phyloP scores from a whole-genome alignment of 1,140 invertebrate species.

The Cotesia vestalis region DNA sequence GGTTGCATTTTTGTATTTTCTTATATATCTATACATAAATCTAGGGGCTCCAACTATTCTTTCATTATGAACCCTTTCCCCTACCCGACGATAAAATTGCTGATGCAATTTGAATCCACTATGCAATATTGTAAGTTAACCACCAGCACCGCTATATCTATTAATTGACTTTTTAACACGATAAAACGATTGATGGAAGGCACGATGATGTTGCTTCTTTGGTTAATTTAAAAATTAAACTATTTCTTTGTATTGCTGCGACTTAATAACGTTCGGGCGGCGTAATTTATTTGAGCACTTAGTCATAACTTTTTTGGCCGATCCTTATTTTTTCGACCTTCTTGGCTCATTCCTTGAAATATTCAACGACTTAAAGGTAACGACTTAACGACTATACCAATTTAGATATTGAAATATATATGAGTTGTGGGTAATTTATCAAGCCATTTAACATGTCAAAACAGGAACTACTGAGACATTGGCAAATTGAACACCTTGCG shows the following conservation, averaged over 20 bases:
- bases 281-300: too few species aligned
- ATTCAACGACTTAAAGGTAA: too few species aligned
- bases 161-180: conserved; percentile 21
- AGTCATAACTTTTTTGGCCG: too few species aligned
- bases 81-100: not conserved
- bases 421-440: not conserved
- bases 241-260: not conserved
- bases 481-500: conserved; percentile 41
- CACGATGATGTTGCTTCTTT: not conserved
- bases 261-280: not conserved
- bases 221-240: not conserved
- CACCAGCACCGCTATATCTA: not conserved
- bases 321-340: too few species aligned
- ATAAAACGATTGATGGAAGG: not conserved
- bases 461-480: conserved; percentile 23
- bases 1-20: conserved; percentile 41
- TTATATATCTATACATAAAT: conserved; percentile 35
- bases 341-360: too few species aligned
- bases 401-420: conserved; percentile 19
- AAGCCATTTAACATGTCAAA: conserved; percentile 12
- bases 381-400: conserved; percentile 13
- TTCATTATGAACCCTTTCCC: conserved; percentile 42
- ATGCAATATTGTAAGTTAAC: not conserved
- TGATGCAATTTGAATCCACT: conserved; percentile 25
- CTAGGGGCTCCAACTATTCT: conserved; percentile 14